phyloP scores from a whole-genome alignment of 1,140 invertebrate species.

The Eciton burchellii region DNA sequence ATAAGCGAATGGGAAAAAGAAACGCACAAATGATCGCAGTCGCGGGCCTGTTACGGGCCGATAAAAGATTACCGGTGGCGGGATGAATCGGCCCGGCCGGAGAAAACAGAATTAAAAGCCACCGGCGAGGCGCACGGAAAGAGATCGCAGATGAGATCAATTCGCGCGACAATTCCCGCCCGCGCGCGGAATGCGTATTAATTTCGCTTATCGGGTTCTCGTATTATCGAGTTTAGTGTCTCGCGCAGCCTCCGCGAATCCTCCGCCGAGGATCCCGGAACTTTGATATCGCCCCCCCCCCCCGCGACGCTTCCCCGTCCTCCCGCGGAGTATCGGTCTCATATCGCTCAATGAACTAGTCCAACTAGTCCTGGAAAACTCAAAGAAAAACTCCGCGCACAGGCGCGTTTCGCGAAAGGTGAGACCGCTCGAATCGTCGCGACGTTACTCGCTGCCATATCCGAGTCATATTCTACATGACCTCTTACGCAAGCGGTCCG shows the following conservation, averaged over 20 bases:
- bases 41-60: slow-evolving; percentile 56
- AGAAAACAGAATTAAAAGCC: slow-evolving; percentile 51
- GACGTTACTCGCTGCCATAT: not conserved
- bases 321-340: not conserved
- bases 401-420: not conserved
- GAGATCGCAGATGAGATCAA: slow-evolving; percentile 58
- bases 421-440: not conserved
- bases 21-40: slow-evolving; percentile 54
- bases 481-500: slow-evolving; percentile 35
- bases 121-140: slow-evolving; percentile 42
- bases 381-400: not conserved
- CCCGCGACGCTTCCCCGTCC: not conserved
- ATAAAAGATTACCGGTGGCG: slow-evolving; percentile 52
- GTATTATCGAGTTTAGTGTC: too few species aligned
- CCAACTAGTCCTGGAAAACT: too few species aligned
- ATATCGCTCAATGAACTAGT: not conserved
- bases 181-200: slow-evolving; percentile 40
- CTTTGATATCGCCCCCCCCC: too few species aligned
- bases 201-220: slow-evolving; percentile 52
- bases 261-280: not conserved
- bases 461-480: not conserved
- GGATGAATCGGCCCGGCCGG: slow-evolving; percentile 43
- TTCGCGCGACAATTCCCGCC: slow-evolving; percentile 36
- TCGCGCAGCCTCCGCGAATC: too few species aligned
- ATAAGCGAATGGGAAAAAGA: slow-evolving; percentile 55